Percentiles rank a stretch among this genome's conserved stretches.
Evolutionary conservation across 2,113 vertebrate species (phyloP).

Genomic region (Sterna hirundo): DNA sequence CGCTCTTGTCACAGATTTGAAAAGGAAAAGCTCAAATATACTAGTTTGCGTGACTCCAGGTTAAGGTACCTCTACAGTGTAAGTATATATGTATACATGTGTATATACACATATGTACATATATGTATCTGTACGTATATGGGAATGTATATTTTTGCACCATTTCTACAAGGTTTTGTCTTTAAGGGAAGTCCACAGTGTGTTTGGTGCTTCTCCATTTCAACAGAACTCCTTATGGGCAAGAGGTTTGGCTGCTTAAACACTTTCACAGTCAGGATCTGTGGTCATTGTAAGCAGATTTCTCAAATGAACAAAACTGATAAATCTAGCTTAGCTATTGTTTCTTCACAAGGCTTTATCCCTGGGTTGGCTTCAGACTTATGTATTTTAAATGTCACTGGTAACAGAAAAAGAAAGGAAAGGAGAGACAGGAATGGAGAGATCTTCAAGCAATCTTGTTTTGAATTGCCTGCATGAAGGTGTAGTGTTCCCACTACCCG

Average conservation of each 20-base stretch:
- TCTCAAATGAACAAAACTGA: background rate
- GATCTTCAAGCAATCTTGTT: background rate
- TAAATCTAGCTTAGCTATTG: background rate
- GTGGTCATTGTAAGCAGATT: background rate
- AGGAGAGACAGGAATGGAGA: background rate
- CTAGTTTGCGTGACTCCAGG: background rate
- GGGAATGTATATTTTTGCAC: background rate
- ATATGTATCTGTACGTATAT: background rate
- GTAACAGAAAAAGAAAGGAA: background rate
- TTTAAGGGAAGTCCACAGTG: background rate
- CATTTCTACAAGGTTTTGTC: background rate
- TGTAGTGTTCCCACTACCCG: background rate
- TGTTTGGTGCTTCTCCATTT: background rate
- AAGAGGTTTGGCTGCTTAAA: background rate
- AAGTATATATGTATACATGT: background rate
- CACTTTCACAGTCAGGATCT: background rate
- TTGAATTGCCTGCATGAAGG: background rate
- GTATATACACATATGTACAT: background rate
- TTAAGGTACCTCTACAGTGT: background rate
- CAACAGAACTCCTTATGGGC: background rate
- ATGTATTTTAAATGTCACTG: background rate
- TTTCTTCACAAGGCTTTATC: background rate
- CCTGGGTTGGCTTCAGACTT: background rate
- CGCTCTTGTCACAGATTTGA: background rate
- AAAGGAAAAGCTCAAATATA: background rate